Conservation (phyloP, 2,113 vertebrate genomes). For the Pluvianellus socialis region DNA sequence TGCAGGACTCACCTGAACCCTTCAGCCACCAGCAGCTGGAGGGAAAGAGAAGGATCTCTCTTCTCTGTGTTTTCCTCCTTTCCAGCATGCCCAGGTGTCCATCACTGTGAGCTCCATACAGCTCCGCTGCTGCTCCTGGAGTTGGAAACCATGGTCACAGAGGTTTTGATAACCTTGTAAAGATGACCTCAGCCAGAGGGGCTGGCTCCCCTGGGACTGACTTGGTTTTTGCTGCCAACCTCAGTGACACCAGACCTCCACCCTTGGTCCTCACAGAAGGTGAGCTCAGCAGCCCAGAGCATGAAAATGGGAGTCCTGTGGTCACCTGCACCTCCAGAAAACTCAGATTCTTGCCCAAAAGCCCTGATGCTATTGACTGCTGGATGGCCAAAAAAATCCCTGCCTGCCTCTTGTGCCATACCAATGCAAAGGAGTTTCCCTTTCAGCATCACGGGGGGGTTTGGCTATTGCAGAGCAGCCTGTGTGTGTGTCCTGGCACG, state of each 20-base stretch:
- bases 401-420: neutral
- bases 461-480: neutral
- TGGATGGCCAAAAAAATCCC: neutral
- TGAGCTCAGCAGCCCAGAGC: neutral
- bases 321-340: neutral
- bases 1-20: accelerated
- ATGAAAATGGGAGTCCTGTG: neutral
- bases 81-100: neutral
- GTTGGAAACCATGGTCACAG: neutral
- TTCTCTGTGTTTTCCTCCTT: neutral
- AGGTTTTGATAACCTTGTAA: neutral
- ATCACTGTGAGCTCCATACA: accelerated
- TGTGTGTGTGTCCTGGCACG: neutral
- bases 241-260: neutral
- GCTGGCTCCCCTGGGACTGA: neutral
- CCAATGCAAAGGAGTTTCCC: neutral
- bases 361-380: neutral
- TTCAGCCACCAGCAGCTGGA: neutral
- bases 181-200: neutral
- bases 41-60: neutral
- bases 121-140: neutral
- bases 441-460: neutral
- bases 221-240: neutral
- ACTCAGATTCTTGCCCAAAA: neutral
- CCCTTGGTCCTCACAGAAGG: neutral